These are phyloP conservation scores for Chironomus tentans DNA, from an alignment of 2,888 invertebrate species.

Conservation along the genomic window DNA sequence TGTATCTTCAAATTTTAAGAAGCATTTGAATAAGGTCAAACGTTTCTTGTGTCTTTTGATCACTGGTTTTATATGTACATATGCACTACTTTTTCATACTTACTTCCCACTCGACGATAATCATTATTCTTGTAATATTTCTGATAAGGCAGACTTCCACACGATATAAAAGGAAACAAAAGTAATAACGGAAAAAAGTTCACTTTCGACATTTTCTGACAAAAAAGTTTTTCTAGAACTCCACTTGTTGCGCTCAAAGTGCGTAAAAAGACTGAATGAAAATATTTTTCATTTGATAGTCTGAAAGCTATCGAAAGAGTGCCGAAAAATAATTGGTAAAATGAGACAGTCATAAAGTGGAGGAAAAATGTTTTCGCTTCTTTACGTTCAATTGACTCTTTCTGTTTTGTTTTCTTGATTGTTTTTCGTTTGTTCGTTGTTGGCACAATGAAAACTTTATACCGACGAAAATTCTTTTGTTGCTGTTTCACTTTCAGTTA, in stretches of 20 bases:
- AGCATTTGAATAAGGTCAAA: background rate
- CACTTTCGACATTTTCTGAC: background rate
- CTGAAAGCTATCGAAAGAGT: background rate
- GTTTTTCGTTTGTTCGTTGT: background rate
- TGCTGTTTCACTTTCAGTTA: too few species aligned
- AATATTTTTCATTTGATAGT: background rate
- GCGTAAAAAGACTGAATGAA: conserved; percentile 2
- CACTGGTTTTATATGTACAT: background rate
- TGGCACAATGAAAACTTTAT: background rate
- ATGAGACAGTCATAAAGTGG: background rate
- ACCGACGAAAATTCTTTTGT: too few species aligned
- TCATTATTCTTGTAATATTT: background rate
- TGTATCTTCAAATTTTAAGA: background rate
- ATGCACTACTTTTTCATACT: background rate
- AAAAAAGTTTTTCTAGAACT: background rate
- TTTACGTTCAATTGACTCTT: conserved; percentile 15
- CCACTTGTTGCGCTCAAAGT: background rate
- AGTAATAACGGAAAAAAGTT: background rate
- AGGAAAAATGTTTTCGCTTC: background rate
- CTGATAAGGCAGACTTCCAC: background rate
- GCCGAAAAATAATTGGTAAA: conserved; percentile 9
- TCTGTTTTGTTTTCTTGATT: background rate
- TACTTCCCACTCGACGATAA: background rate
- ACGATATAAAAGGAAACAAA: background rate
- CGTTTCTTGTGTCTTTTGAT: background rate